Base-by-base conservation (phyloP, 2,888 invertebrate species). In the Eueremaeus valkanovi region DNA sequence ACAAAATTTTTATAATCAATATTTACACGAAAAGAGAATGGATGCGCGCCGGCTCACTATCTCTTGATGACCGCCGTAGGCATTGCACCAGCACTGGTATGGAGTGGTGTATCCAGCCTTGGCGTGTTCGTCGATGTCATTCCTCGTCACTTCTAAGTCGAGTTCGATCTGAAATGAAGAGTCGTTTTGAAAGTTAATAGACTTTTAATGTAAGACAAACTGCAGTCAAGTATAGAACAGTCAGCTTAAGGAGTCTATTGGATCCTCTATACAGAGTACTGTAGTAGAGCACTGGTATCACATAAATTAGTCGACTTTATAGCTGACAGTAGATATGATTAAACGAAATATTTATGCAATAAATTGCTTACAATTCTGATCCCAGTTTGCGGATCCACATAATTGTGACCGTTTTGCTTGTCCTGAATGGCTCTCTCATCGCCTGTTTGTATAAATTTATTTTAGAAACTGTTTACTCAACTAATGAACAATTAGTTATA, bases 41-140 rank as follows among this genome's bases (percentile, higher is more conserved):
- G 74, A 74, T n/a, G 76, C 76, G 24, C 72, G 70, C 11, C 74
- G 74, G 63, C 72, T 72, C 40, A 73, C 29, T 24, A 76, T 73
- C 36, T 42, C 24, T 21, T 73, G 76, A 49, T 74, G 74, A 9
- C 73, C 72, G 40, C 76, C 76, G 63, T 75, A 76, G 27, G 74
- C 74, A 29, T 29, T 74, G 51, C 76, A 76, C 76, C 76, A 76
- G 49, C 76, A 76, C 42, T 76, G 74, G 49, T 58, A 76, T 21
- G 76, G 76, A 33, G 51, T 75, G 16, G 75, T 75, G 55, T 75
- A 75, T n/a, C 75, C 75, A 31, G 72, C 51, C 42, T 75, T 70
- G 3, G 72, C 49, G 51, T 75, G 75, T n/a, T 75, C 75, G 36
- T 75, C 75, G 49, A 75, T 72, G 31, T 75, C 75, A 33, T 40